phyloP scores from a whole-genome alignment of 1,140 invertebrate genomes.

The Zaprionus ghesquierei region DNA sequence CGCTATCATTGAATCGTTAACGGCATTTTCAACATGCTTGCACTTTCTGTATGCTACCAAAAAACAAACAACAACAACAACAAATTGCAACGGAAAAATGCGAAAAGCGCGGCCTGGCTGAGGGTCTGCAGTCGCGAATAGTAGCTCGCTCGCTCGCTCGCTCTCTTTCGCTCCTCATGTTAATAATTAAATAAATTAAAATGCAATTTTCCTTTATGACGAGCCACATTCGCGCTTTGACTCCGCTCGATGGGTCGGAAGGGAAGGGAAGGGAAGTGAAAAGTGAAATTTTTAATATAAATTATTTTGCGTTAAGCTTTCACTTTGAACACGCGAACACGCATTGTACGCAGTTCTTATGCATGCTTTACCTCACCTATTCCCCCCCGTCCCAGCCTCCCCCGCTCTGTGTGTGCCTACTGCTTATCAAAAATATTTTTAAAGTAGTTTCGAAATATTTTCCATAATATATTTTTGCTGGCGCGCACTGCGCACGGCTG shows the following conservation, averaged over 20 bases:
- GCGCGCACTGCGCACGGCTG: background rate
- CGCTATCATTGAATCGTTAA: constrained; percentile 62
- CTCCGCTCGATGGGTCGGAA: constrained; percentile 25
- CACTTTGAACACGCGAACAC: constrained; percentile 56
- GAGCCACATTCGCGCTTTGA: constrained; percentile 18
- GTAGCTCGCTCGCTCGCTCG: constrained; percentile 44
- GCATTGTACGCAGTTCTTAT: constrained; percentile 5
- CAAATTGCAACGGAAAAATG: background rate
- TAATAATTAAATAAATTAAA: constrained; percentile 72
- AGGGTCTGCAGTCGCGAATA: constrained; percentile 33
- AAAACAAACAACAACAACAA: background rate
- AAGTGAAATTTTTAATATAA: constrained; percentile 70
- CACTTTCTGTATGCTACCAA: constrained; percentile 10
- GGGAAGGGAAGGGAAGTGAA: constrained; percentile 32
- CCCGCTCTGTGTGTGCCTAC: background rate
- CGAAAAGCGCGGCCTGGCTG: background rate
- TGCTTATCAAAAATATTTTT: constrained; percentile 37
- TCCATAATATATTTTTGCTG: constrained; percentile 36
- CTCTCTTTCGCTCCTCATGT: constrained; percentile 42
- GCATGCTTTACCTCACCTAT: background rate
- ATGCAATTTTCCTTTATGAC: constrained; percentile 60
- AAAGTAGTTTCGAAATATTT: constrained; percentile 55
- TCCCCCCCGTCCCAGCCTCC: background rate
- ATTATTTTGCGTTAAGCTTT: constrained; percentile 58
- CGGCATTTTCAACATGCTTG: constrained; percentile 48